Conservation (phyloP, 2,113 vertebrate genomes). For the Chelonoidis abingdonii region DNA sequence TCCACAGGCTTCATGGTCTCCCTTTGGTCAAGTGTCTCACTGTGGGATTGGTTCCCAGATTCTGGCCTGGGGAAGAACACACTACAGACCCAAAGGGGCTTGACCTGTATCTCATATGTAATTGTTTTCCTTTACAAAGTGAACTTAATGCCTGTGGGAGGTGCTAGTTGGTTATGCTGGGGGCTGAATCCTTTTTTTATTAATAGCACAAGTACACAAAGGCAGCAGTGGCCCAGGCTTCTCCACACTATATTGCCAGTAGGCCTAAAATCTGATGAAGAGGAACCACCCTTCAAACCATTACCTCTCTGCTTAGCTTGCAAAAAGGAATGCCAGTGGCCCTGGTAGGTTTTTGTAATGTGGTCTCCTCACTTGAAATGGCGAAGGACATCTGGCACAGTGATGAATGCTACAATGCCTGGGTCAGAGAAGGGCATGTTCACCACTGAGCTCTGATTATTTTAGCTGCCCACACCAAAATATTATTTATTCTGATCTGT, state of each 20-base stretch:
- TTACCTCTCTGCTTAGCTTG: neutral
- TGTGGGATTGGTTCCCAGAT: conserved; percentile 2
- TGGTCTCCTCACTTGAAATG: neutral
- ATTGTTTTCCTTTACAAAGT: neutral
- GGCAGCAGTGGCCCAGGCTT: neutral
- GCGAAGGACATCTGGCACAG: neutral
- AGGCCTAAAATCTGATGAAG: neutral
- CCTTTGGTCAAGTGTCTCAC: neutral
- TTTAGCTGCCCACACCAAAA: neutral
- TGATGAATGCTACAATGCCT: neutral
- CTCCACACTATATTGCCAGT: neutral
- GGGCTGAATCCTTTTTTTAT: neutral
- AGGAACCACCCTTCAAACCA: neutral
- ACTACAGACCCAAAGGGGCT: conserved; percentile 1
- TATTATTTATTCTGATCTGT: neutral
- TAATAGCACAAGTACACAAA: accelerated
- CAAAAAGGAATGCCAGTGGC: neutral
- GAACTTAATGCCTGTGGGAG: neutral
- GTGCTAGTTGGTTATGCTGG: neutral
- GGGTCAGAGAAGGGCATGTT: neutral
- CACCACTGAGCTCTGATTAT: neutral
- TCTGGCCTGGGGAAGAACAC: neutral
- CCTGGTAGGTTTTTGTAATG: neutral
- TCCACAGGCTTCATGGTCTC: neutral
- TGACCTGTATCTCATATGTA: neutral